Base-by-base conservation (phyloP, 1,140 invertebrate species). In the Vollenhovia emeryi region DNA sequence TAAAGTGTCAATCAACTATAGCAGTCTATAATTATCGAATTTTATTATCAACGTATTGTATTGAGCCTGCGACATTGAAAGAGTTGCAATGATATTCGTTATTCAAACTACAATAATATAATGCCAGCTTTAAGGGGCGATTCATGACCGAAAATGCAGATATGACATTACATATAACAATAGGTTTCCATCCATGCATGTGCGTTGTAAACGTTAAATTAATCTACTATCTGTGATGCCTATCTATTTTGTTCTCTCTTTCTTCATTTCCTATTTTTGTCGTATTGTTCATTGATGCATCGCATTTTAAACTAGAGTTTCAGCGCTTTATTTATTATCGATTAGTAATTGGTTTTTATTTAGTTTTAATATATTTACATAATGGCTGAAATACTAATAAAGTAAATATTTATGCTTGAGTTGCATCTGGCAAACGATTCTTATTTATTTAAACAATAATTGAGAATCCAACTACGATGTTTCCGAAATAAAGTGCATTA, bases 131-230 rank as follows among this genome's bases (percentile, higher is more conserved):
- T 87, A 92, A 91, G 84, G 84, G 75, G 50, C 82, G 90, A 86
- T 92, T 91, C 80, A 76, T 86, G 86, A 84, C 84, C 79, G 57
- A 68, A 82, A 84, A 83, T 68, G 75, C 40, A 80, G 84, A 89
- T 87, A 69, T 75, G 68, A 87, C 90, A 87, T 89, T 85, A 85
- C 79, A 57, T 84, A 64, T 64, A 64, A 64, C 4, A 68, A 90
- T 86, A 87, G 57, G 57, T 82, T 91, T 86, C 78, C 66, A 82
- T 89, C 88, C 86, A 68, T 86, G 76, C 83, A 90, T 85, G 89
- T 83, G 71, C 71, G 86, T 89, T 89, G 33, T 50, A 33, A 73
- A 83, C 82, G 85, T 92, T 86, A 82, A 83, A 89, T 91, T 91
- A 90, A 64, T 89, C 88, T 73, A 80, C 68, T 87, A 87, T 89